phyloP scores from a whole-genome alignment of 2,113 vertebrate genomes.

The Meleagris gallopavo region DNA sequence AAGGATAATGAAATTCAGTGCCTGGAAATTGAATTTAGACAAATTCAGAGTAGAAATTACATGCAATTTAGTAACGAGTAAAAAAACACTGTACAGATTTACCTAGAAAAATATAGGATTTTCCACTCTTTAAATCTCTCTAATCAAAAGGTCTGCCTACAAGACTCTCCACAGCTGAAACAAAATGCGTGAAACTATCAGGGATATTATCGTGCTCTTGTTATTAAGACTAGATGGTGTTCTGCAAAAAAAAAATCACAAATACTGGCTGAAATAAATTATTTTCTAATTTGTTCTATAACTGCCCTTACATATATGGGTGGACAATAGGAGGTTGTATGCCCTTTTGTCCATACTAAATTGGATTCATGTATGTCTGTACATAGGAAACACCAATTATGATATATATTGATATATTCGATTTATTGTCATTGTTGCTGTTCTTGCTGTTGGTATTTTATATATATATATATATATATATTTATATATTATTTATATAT shows the following conservation, averaged over 20 bases:
- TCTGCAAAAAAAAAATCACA: not conserved
- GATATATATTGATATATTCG: not conserved
- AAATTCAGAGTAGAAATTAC: conserved; percentile 66
- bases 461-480: not conserved
- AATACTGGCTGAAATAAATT: not conserved
- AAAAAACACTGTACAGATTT: conserved; percentile 15
- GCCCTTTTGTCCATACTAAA: not conserved
- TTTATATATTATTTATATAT: too few relatives aligned
- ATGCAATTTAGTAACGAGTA: conserved; percentile 29
- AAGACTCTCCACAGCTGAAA: not conserved
- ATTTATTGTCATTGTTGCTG: not conserved
- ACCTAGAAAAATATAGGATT: conserved; percentile 13
- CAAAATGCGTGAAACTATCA: not conserved
- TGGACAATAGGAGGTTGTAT: not conserved
- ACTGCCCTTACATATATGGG: not conserved
- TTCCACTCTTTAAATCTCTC: not conserved
- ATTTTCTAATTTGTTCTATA: not conserved
- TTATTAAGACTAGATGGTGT: not conserved
- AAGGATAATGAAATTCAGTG: conserved; percentile 63
- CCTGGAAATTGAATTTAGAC: conserved; percentile 58
- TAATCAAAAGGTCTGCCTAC: not conserved
- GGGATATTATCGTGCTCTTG: not conserved
- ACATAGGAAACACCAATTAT: not conserved
- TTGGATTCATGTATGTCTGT: not conserved
- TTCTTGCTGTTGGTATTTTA: not conserved